These are phyloP conservation scores for Lordiphosa clarofinis DNA, from an alignment of 1,140 invertebrate species.

Conservation along the genomic window DNA sequence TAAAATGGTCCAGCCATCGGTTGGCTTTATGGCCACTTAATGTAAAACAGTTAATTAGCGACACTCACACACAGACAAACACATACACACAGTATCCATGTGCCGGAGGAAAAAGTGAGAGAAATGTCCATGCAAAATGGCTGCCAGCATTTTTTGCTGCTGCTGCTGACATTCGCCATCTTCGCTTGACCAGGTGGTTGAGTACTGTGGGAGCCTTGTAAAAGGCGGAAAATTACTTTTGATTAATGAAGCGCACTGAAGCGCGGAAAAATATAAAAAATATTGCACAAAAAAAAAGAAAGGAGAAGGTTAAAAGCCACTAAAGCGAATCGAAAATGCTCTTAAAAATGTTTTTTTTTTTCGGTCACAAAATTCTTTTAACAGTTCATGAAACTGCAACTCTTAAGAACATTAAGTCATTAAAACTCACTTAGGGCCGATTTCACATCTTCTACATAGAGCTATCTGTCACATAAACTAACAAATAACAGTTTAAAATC, in stretches of 20 bases:
- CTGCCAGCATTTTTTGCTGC: conserved; percentile 49
- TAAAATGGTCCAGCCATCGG: conserved; percentile 49
- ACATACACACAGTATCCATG: conserved; percentile 4
- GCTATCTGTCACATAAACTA: too few relatives aligned
- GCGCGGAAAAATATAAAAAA: conserved; percentile 34
- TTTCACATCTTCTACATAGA: too few relatives aligned
- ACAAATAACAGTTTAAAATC: too few relatives aligned
- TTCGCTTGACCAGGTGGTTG: conserved; percentile 48
- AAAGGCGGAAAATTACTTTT: conserved; percentile 74
- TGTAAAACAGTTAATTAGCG: conserved; percentile 76
- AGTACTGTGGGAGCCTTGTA: conserved; percentile 18
- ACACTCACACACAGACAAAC: conserved; percentile 30
- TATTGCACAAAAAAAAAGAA: conserved; percentile 32
- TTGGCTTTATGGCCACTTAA: conserved; percentile 70
- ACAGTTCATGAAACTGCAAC: too few relatives aligned
- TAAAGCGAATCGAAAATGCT: conserved; percentile 17
- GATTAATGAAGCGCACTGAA: conserved; percentile 71
- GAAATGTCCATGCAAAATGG: conserved; percentile 65
- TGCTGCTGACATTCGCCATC: conserved; percentile 59
- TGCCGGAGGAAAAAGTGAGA: conserved; percentile 8
- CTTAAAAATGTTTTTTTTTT: conserved; percentile 3
- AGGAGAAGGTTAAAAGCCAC: conserved; percentile 13
- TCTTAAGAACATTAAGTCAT: too few relatives aligned
- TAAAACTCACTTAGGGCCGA: too few relatives aligned
- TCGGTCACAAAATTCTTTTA: not conserved